Conservation (phyloP, 2,113 vertebrate species). For the Esox niger region DNA sequence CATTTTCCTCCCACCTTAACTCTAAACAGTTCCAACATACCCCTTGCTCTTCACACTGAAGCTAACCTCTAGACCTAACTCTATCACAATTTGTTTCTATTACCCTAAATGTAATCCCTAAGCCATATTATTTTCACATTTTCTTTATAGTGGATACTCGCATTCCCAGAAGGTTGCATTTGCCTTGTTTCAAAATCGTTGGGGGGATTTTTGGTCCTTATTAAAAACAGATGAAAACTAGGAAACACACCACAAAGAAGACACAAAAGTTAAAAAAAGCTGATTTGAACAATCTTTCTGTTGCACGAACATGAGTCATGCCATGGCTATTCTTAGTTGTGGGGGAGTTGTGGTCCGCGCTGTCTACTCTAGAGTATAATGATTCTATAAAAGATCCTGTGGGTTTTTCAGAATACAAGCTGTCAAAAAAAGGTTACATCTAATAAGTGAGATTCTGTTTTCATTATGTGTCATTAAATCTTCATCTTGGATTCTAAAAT, state of each 20-base stretch:
- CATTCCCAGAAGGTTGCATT: too few relatives aligned
- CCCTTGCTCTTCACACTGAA: too few relatives aligned
- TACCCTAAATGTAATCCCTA: too few relatives aligned
- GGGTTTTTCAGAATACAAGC: background rate
- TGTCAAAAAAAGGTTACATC: background rate
- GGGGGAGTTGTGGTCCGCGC: slow-evolving; percentile 48
- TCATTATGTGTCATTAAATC: background rate
- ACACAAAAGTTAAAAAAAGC: slow-evolving; percentile 3
- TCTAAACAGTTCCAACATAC: too few relatives aligned
- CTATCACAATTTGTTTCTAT: too few relatives aligned
- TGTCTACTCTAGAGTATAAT: slow-evolving; percentile 51
- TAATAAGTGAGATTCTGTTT: background rate
- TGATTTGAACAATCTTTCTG: slow-evolving; percentile 46
- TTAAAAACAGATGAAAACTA: slow-evolving; percentile 14
- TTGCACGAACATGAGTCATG: slow-evolving; percentile 71
- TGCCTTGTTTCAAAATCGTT: too few relatives aligned
- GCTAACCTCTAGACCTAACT: too few relatives aligned
- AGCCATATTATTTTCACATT: too few relatives aligned
- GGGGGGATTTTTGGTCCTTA: too few relatives aligned
- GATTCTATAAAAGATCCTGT: slow-evolving; percentile 41
- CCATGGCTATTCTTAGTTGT: slow-evolving; percentile 64
- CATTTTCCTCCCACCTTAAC: too few relatives aligned
- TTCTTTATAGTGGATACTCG: too few relatives aligned
- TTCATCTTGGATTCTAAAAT: background rate
- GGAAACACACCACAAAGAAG: slow-evolving; percentile 3